Evolutionary conservation across 64 coral and sea anemone genomes (phyloP).

Genomic region (Montipora cactus): DNA sequence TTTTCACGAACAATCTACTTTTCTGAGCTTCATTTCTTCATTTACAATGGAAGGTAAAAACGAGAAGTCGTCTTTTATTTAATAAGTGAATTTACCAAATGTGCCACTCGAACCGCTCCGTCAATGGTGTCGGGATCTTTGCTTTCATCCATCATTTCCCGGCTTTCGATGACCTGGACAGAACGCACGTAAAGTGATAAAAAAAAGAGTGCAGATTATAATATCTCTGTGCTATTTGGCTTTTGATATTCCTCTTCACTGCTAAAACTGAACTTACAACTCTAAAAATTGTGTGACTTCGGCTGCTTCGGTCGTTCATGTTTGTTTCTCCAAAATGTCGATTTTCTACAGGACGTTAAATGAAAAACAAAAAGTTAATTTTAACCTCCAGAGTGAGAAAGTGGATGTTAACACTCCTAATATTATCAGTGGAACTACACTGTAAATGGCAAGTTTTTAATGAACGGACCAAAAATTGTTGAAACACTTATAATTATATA

Average conservation of each 20-base stretch:
- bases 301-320: constrained; percentile 92
- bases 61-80: too few species aligned
- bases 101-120: constrained; percentile 88
- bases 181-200: background rate
- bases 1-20: too few species aligned
- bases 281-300: constrained; percentile 91
- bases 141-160: constrained; percentile 42
- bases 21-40: too few species aligned
- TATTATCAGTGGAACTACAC: too few species aligned
- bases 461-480: too few species aligned
- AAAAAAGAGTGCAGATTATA: background rate
- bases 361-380: background rate
- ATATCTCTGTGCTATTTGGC: background rate
- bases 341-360: constrained; percentile 50
- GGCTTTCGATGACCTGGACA: constrained; percentile 81
- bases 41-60: too few species aligned
- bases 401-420: too few species aligned
- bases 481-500: too few species aligned
- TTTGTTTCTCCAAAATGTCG: constrained; percentile 93
- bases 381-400: background rate
- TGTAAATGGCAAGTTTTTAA: too few species aligned
- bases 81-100: constrained; percentile 58
- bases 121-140: constrained; percentile 60
- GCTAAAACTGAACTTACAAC: constrained; percentile 68
- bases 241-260: background rate